Percentiles rank a stretch among this genome's conserved stretches.
These are phyloP conservation scores for Phallusia fumigata DNA, from an alignment of 23 tunicate species.

Conservation along the genomic window DNA sequence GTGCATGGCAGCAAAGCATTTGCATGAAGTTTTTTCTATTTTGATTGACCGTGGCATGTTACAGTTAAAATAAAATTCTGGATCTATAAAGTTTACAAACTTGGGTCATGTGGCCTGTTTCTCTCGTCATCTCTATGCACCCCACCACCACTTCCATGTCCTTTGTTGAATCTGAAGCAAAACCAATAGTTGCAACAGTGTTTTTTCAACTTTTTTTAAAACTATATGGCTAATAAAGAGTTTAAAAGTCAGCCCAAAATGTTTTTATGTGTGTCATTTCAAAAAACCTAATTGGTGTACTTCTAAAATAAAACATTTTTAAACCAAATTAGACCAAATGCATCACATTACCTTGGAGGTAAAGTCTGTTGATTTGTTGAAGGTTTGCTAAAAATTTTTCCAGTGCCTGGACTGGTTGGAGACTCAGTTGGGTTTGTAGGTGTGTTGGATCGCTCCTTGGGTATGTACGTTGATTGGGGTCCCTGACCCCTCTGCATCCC, in stretches of 20 bases:
- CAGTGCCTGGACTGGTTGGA: slow-evolving; percentile 36
- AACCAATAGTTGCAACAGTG: too few relatives aligned
- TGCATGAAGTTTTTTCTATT: too few relatives aligned
- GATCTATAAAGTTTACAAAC: background rate
- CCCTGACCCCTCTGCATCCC: slow-evolving; percentile 11
- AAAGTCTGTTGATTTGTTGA: slow-evolving; percentile 9
- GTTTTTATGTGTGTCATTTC: too few relatives aligned
- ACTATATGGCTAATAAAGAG: too few relatives aligned
- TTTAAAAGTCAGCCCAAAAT: too few relatives aligned
- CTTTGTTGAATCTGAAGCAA: slow-evolving; percentile 1
- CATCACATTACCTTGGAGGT: slow-evolving; percentile 40
- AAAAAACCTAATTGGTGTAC: too few relatives aligned
- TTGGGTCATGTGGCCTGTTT: background rate
- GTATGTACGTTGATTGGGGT: background rate
- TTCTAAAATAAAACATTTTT: background rate
- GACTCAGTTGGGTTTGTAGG: slow-evolving; percentile 39
- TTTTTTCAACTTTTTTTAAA: too few relatives aligned
- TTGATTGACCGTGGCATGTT: too few relatives aligned
- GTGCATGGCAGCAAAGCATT: too few relatives aligned
- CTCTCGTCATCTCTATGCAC: background rate
- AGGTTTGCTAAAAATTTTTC: background rate
- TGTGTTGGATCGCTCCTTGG: slow-evolving; percentile 28
- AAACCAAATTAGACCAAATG: background rate
- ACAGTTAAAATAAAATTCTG: too few relatives aligned
- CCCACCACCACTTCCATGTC: background rate